Evolutionary conservation across 2,797 vertebrate species (phyloP).

Genomic region (Ctenopoma multispine): DNA sequence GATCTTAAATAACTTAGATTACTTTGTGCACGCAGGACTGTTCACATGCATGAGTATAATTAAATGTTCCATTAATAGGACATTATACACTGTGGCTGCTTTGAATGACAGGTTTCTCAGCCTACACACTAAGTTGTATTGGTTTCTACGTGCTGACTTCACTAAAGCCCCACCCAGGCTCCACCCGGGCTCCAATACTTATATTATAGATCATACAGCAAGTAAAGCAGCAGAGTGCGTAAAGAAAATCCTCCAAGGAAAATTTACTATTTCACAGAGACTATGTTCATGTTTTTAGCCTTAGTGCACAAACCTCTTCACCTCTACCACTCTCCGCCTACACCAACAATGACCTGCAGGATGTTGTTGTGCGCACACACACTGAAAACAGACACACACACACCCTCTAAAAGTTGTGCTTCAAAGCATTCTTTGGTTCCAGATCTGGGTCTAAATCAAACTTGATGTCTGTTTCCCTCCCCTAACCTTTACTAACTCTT

Average conservation of each 20-base stretch:
- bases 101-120: neutral
- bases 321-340: neutral
- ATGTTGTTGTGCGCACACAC: no score
- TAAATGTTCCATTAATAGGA: neutral
- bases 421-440: neutral
- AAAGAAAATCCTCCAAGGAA: neutral
- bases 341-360: neutral
- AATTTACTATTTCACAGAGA: neutral
- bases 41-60: neutral
- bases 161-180: no score
- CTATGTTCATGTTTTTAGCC: neutral
- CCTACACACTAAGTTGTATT: neutral
- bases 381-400: neutral
- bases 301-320: neutral
- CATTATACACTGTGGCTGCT: neutral
- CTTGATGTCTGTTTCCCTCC: no score
- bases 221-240: neutral
- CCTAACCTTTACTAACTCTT: no score
- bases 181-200: neutral
- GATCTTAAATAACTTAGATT: neutral
- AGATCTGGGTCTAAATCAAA: no score
- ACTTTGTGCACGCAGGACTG: neutral
- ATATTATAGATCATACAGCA: neutral
- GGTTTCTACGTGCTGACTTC: conserved; percentile 3
- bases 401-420: neutral